Percentiles rank a stretch among this genome's conserved stretches.
These are phyloP conservation scores for Telmatherina bonti DNA, from an alignment of 2,797 vertebrate genomes.

Conservation along the genomic window DNA sequence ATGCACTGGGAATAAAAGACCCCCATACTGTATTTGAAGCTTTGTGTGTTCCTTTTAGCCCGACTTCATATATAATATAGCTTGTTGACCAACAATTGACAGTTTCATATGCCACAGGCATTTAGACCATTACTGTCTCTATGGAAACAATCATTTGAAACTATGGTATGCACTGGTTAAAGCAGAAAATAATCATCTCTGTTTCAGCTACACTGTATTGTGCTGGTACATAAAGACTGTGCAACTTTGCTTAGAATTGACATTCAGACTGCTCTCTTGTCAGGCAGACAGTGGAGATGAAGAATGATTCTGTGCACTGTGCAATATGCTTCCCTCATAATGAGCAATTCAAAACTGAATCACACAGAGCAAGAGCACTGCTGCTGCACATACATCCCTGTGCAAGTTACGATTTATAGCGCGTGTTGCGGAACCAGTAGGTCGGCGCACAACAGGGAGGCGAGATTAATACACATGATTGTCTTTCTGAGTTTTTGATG, in stretches of 20 bases:
- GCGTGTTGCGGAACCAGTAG: background rate
- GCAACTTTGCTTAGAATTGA: background rate
- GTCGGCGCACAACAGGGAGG: slow-evolving; percentile 7
- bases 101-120: background rate
- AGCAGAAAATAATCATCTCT: background rate
- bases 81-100: background rate
- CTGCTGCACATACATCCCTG: background rate
- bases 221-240: slow-evolving; percentile 1
- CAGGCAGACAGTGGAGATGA: slow-evolving; percentile 1
- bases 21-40: too few species aligned
- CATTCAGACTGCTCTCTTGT: background rate
- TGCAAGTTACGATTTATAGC: background rate
- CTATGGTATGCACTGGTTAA: background rate
- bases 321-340: slow-evolving; percentile 15
- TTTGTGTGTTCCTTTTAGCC: too few species aligned
- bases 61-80: background rate
- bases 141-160: slow-evolving; percentile 21
- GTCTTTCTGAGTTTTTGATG: slow-evolving; percentile 20
- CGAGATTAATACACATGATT: slow-evolving; percentile 22
- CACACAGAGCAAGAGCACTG: background rate
- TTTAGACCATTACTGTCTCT: background rate
- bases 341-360: slow-evolving; percentile 14
- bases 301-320: slow-evolving; percentile 12
- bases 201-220: background rate
- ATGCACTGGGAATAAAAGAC: too few species aligned